Conservation (phyloP, 2,113 vertebrate species). For the Ailuropoda melanoleuca region DNA sequence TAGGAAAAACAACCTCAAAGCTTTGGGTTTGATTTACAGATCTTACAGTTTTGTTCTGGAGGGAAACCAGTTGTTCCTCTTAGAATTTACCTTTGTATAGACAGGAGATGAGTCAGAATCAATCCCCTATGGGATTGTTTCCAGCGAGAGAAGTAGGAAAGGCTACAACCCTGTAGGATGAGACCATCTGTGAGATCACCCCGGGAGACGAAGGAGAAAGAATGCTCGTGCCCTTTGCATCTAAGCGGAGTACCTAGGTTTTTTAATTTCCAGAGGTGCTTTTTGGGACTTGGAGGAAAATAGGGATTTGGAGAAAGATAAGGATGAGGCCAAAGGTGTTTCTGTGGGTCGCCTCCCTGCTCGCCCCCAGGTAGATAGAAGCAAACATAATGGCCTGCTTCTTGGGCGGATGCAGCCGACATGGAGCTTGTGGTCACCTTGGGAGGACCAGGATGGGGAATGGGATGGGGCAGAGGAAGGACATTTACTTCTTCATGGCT, state of each 20-base stretch:
- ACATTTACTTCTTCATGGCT: rapidly evolving
- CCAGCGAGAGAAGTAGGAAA: rapidly evolving
- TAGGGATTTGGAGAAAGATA: neutral
- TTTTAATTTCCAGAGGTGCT: too few species aligned
- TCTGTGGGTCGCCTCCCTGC: rapidly evolving
- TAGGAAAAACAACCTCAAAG: neutral
- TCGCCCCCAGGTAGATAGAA: rapidly evolving
- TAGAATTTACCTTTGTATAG: rapidly evolving
- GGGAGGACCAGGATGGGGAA: rapidly evolving
- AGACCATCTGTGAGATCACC: rapidly evolving
- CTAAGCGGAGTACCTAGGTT: rapidly evolving
- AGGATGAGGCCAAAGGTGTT: rapidly evolving
- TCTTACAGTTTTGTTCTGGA: rapidly evolving
- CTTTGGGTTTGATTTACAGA: neutral
- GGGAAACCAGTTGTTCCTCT: too few species aligned
- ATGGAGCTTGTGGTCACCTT: rapidly evolving
- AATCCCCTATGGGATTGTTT: rapidly evolving
- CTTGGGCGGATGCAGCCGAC: rapidly evolving
- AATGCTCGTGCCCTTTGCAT: rapidly evolving
- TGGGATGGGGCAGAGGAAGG: rapidly evolving
- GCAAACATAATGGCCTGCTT: rapidly evolving
- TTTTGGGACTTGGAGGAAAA: rapidly evolving
- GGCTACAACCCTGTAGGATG: rapidly evolving
- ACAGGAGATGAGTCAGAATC: rapidly evolving
- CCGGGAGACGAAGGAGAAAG: rapidly evolving